Evolutionary conservation across 2,113 vertebrate species (phyloP).

Genomic region (Crotalus horridus): DNA sequence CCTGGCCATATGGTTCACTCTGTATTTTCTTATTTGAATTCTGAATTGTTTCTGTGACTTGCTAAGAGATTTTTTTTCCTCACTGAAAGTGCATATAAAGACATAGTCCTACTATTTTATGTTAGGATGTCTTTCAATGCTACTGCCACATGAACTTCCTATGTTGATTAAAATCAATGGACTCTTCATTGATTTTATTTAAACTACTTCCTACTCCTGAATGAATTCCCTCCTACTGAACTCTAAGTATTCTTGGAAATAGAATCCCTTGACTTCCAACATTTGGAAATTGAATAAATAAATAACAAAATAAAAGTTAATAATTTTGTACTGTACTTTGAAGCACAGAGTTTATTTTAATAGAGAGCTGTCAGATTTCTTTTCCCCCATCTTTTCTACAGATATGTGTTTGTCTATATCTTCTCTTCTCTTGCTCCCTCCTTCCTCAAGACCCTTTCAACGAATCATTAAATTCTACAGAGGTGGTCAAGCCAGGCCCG

Average conservation of each 20-base stretch:
- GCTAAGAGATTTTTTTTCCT: conserved; percentile 43
- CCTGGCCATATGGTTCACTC: conserved; percentile 82
- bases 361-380: conserved; percentile 62
- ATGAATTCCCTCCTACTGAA: background rate
- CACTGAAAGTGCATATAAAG: conserved; percentile 64
- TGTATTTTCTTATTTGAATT: conserved; percentile 78
- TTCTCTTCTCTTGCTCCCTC: background rate
- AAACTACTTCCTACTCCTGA: background rate
- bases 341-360: conserved; percentile 12
- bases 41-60: conserved; percentile 76
- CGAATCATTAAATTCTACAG: conserved; percentile 82
- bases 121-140: accelerated
- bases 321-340: background rate
- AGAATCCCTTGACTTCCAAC: background rate
- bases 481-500: conserved; percentile 78
- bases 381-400: conserved; percentile 39
- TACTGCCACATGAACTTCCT: conserved; percentile 14
- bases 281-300: background rate
- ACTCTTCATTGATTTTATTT: background rate
- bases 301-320: background rate
- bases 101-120: conserved; percentile 53
- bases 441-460: conserved; percentile 68
- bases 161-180: background rate
- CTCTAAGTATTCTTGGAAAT: background rate
- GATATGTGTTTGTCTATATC: conserved; percentile 36